Evolutionary conservation across 2,113 vertebrate species (phyloP).

Genomic region (Ochotona princeps): DNA sequence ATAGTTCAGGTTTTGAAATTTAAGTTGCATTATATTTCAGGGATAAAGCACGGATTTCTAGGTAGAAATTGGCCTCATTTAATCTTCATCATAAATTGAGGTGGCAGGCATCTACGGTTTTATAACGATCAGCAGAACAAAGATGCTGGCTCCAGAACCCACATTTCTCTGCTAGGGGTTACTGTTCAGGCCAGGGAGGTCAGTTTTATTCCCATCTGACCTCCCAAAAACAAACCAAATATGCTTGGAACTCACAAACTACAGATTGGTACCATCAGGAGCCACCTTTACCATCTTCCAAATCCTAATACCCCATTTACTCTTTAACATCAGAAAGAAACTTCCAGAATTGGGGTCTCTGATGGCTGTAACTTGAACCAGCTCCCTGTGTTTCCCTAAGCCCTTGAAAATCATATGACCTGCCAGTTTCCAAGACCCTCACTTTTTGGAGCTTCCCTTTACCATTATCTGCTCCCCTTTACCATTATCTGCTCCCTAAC

Average conservation of each 20-base stretch:
- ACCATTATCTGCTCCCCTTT: not conserved
- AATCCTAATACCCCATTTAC: not conserved
- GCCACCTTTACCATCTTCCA: not conserved
- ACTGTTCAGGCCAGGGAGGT: not conserved
- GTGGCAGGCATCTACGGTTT: not conserved
- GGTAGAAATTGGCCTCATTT: not conserved
- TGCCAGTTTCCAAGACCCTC: not conserved
- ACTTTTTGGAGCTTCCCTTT: not conserved
- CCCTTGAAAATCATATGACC: not conserved
- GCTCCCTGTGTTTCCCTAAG: not conserved
- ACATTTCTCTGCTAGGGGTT: not conserved
- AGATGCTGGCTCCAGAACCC: not conserved
- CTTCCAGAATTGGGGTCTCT: rapidly evolving
- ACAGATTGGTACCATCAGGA: not conserved
- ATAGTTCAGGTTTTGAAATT: not conserved
- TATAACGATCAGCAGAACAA: not conserved
- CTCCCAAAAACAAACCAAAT: not conserved
- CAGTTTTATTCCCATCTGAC: not conserved
- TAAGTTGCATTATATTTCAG: not conserved
- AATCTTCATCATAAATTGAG: not conserved
- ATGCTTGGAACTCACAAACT: not conserved
- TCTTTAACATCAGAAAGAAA: not conserved
- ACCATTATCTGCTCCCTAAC: not conserved
- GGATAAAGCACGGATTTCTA: not conserved
- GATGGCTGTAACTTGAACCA: not conserved